Evolutionary conservation across 1,140 invertebrate genomes (phyloP), one percentile per base, ranked within the genome.

Genomic region (Drosophila burlai): DNA sequence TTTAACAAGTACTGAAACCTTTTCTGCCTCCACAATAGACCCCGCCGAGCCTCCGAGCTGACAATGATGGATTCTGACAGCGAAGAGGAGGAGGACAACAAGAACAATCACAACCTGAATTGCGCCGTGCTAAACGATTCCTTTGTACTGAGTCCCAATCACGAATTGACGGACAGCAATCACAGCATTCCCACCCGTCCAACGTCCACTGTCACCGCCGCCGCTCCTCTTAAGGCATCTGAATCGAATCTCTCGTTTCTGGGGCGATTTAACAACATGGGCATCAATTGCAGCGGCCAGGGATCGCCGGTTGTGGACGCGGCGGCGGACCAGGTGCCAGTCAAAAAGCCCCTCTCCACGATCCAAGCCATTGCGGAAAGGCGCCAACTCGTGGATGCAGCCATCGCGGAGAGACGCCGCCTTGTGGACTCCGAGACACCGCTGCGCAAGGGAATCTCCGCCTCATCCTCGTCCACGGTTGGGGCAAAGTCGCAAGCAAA

Each of bases 51-150:
- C 4, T 80, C 81, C 0, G 92, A 93, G 66, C 54, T 93, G 47
- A 61, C 81, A 2, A 69, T 83, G 43, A 50, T 91, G 52, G 81
- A 93, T 43, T 92, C 86, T 7, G 91, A 92, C 62, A 92, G 91
- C 11, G 92, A 92, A 8, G 92, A 93, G 16, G 92, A 93, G 49
- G 82, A 93, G 10, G 89, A 92, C 15, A 57, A 50, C 26, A 77
- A 58, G 43, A 83, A 64, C 38, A 71, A 79, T 31, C 80, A 87
- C 46, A 93, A 93, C 43, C 60, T 92, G 2, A 93, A 93, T 61
- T 92, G 90, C 54, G 92, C 92, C 26, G 90, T 92, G 13, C 46
- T 93, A 1, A 92, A 93, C 67, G 92, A 93, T 52, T 93, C 92
- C 3, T 92, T 93, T 62, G 76, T 93, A 4, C 31, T 92, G 5